Conservation (phyloP, 2,113 vertebrate genomes). For the Galeopterus variegatus region DNA sequence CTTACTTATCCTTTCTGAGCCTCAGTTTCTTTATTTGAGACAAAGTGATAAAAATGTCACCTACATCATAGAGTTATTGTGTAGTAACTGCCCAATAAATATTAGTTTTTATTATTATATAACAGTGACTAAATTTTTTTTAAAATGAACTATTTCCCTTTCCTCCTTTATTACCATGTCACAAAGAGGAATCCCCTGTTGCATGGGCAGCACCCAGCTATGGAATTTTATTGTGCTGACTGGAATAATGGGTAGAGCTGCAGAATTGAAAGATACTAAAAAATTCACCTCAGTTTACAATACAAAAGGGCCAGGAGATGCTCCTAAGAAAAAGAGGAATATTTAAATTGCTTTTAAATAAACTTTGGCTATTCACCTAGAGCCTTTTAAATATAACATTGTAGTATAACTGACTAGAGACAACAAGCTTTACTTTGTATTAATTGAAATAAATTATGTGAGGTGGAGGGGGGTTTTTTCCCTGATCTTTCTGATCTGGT, state of each 20-base stretch:
- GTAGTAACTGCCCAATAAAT: neutral
- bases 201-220: neutral
- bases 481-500: neutral
- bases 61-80: neutral
- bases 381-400: neutral
- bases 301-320: neutral
- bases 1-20: neutral
- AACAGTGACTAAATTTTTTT: conserved; percentile 38
- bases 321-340: neutral
- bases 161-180: neutral
- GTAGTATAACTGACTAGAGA: neutral
- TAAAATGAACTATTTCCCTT: neutral
- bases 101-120: conserved; percentile 12
- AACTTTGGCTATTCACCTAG: neutral
- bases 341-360: conserved; percentile 55
- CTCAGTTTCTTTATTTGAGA: conserved; percentile 21
- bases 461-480: neutral
- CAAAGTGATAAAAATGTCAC: conserved; percentile 49
- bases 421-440: conserved; percentile 14
- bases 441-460: conserved; percentile 56
- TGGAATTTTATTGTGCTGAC: neutral
- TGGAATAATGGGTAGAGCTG: conserved; percentile 17
- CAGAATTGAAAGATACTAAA: neutral
- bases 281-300: neutral
- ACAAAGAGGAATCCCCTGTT: neutral